A percentile compares a stretch with the other conserved stretches of the same genome.
phyloP scores from a whole-genome alignment of 2,888 invertebrate genomes.

The Dryadula phaetusa region DNA sequence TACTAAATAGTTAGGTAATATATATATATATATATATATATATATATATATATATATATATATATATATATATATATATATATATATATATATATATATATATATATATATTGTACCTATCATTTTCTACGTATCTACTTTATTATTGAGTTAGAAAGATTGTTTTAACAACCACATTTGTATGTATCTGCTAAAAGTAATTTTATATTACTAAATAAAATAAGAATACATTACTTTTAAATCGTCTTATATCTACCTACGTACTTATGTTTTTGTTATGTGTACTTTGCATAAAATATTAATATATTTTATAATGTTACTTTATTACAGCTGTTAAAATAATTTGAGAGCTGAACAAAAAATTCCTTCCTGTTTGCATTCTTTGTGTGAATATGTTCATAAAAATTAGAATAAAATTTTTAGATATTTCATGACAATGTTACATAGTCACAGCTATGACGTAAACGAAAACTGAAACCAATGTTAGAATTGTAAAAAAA shows the following conservation, averaged over 20 bases:
- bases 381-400: no score
- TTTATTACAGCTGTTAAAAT: not conserved
- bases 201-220: not conserved
- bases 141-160: not conserved
- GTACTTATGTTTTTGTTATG: not conserved
- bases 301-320: not conserved
- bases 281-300: not conserved
- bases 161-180: not conserved
- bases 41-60: no score
- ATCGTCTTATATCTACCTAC: not conserved
- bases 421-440: constrained; percentile 6
- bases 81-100: no score
- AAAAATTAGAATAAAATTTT: no score
- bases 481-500: no score
- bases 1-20: not conserved
- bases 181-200: constrained; percentile 4
- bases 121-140: not conserved
- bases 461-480: not conserved
- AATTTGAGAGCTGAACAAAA: constrained; percentile 10
- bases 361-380: constrained; percentile 1
- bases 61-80: no score
- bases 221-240: constrained; percentile 1
- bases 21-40: no score
- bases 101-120: not conserved
- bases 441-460: not conserved